Conservation (phyloP, 2,888 invertebrate genomes). For the Hirudinaria manillensis region DNA sequence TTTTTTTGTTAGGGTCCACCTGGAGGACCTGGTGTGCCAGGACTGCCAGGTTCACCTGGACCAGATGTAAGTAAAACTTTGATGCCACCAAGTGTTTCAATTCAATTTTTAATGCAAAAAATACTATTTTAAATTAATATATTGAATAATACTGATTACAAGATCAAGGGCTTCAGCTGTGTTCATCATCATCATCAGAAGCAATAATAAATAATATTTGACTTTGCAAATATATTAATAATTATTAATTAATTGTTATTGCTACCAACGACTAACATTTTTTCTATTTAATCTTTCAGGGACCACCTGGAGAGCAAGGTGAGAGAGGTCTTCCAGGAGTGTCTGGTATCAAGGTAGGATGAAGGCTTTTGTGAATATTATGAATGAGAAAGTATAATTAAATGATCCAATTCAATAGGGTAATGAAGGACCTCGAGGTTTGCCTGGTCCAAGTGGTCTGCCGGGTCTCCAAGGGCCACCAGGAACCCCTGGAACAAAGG, state of each 20-base stretch:
- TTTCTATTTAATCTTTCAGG: slow-evolving; percentile 32
- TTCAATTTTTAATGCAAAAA: neutral
- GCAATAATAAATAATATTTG: neutral
- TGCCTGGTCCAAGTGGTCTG: slow-evolving; percentile 38
- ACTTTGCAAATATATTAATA: neutral
- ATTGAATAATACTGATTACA: too few relatives aligned
- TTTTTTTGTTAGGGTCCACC: slow-evolving; percentile 51
- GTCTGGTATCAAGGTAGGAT: slow-evolving; percentile 57
- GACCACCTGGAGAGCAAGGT: slow-evolving; percentile 39
- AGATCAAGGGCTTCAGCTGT: too few relatives aligned
- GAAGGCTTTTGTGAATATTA: neutral
- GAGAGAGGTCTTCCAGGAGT: slow-evolving; percentile 59
- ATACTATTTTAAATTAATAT: neutral
- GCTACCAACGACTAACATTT: neutral
- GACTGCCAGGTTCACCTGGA: slow-evolving; percentile 36
- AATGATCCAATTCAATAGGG: slow-evolving; percentile 31
- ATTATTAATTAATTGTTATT: neutral
- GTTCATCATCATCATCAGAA: too few relatives aligned
- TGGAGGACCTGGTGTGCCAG: slow-evolving; percentile 35
- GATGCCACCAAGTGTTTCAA: neutral
- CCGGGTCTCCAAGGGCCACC: slow-evolving; percentile 38
- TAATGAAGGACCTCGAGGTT: slow-evolving; percentile 37
- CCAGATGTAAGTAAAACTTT: slow-evolving; percentile 33
- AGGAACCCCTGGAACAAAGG: slow-evolving; percentile 36
- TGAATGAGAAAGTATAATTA: neutral